phyloP scores from a whole-genome alignment of 1,140 invertebrate genomes.

The Pseudachorutes palmiensis region DNA sequence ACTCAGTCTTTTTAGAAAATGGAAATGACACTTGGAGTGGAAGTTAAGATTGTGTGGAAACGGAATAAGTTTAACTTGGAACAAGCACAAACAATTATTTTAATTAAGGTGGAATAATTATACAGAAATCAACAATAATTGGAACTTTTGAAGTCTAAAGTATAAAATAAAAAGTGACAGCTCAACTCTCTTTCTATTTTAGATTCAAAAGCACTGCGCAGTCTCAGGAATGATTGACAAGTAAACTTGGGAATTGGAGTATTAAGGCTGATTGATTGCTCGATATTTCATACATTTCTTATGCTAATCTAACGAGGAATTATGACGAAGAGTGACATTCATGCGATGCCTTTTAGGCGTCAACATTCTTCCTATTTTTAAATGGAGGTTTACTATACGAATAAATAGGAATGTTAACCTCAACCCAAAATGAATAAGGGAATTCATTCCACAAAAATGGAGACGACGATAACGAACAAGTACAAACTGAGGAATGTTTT shows the following conservation, averaged over 20 bases:
- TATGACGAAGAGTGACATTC: not conserved
- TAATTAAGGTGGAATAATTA: no score
- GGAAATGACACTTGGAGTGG: no score
- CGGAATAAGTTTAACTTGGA: no score
- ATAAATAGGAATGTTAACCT: not conserved
- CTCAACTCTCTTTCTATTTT: not conserved
- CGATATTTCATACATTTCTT: not conserved
- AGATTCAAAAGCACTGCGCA: no score
- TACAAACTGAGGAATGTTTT: not conserved
- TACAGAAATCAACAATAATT: no score
- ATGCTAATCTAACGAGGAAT: not conserved
- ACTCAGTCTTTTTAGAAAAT: no score
- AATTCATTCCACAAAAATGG: not conserved
- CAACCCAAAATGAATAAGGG: not conserved
- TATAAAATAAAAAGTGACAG: not conserved
- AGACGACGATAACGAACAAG: not conserved
- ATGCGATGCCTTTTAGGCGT: not conserved
- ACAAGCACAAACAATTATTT: no score
- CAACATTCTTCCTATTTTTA: not conserved
- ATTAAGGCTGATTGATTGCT: not conserved
- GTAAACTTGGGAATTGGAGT: no score
- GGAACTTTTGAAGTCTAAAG: no score
- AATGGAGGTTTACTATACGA: not conserved
- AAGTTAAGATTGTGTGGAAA: no score
- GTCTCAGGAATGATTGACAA: no score